These are phyloP conservation scores for Ectropis crepuscularia DNA, from an alignment of 2,888 invertebrate species.

Conservation along the genomic window DNA sequence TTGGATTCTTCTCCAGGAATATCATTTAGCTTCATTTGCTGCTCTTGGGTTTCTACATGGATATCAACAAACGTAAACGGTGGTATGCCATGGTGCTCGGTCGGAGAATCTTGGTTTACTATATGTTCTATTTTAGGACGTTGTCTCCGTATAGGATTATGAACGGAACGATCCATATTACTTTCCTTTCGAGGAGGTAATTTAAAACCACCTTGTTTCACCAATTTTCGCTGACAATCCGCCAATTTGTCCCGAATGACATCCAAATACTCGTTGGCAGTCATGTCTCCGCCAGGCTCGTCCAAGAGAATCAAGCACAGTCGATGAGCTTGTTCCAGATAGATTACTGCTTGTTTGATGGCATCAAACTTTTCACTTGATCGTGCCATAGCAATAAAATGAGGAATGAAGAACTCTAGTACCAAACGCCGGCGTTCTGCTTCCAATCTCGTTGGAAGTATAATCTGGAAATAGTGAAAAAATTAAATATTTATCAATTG, in stretches of 20 bases:
- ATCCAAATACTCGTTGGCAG: conserved; percentile 82
- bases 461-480: conserved; percentile 65
- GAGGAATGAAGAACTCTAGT: conserved; percentile 88
- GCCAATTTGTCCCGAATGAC: conserved; percentile 82
- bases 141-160: conserved; percentile 56
- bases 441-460: conserved; percentile 80
- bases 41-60: conserved; percentile 57
- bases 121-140: conserved; percentile 68
- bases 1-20: conserved; percentile 69
- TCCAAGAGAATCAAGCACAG: conserved; percentile 86
- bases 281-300: conserved; percentile 81
- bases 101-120: conserved; percentile 67
- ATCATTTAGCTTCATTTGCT: conserved; percentile 54
- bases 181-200: conserved; percentile 69
- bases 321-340: conserved; percentile 88
- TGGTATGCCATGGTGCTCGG: conserved; percentile 56
- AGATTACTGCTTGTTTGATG: conserved; percentile 86
- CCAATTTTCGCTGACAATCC: conserved; percentile 74
- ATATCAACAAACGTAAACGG: conserved; percentile 74
- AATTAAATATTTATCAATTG: background rate
- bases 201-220: conserved; percentile 70
- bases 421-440: conserved; percentile 85
- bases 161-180: conserved; percentile 51
- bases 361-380: conserved; percentile 86
- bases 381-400: conserved; percentile 89